A percentile compares a stretch with the other conserved stretches of the same genome.
phyloP scores from a whole-genome alignment of 2,113 vertebrate genomes.

The Paedocypris sp. region DNA sequence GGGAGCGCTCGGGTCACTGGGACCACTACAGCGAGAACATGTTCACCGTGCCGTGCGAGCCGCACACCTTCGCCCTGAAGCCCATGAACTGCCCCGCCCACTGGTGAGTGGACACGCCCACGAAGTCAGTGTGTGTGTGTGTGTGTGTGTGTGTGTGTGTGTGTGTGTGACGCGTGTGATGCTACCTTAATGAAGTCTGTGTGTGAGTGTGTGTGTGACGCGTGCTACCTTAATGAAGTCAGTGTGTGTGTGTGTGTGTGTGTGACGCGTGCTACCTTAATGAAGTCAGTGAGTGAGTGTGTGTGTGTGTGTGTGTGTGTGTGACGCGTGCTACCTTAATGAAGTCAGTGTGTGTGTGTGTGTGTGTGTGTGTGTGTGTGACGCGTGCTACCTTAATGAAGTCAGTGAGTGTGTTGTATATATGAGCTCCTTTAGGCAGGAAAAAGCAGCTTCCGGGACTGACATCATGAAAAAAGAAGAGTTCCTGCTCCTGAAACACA shows the following conservation, averaged over 20 bases:
- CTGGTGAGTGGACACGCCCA: conserved; percentile 73
- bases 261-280: conserved; percentile 59
- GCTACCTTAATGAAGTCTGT: conserved; percentile 76
- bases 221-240: too few species aligned
- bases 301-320: neutral
- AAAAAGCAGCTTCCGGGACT: conserved; percentile 94
- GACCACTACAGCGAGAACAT: conserved; percentile 81
- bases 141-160: neutral
- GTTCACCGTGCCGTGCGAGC: conserved; percentile 66
- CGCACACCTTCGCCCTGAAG: conserved; percentile 74
- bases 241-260: neutral
- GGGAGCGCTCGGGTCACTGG: conserved; percentile 88
- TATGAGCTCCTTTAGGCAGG: conserved; percentile 77
- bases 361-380: neutral
- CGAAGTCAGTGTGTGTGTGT: too few species aligned
- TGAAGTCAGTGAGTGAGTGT: conserved; percentile 71
- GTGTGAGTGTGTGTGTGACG: conserved; percentile 54
- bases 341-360: neutral
- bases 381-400: conserved; percentile 70
- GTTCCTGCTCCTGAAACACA: conserved; percentile 61
- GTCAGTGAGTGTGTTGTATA: conserved; percentile 77
- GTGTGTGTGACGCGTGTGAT: neutral
- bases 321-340: neutral
- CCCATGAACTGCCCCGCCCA: conserved; percentile 95
- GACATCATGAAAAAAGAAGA: conserved; percentile 86